Evolutionary conservation across 2,797 vertebrate species (phyloP).

Genomic region (Tympanoctomys barrerae): DNA sequence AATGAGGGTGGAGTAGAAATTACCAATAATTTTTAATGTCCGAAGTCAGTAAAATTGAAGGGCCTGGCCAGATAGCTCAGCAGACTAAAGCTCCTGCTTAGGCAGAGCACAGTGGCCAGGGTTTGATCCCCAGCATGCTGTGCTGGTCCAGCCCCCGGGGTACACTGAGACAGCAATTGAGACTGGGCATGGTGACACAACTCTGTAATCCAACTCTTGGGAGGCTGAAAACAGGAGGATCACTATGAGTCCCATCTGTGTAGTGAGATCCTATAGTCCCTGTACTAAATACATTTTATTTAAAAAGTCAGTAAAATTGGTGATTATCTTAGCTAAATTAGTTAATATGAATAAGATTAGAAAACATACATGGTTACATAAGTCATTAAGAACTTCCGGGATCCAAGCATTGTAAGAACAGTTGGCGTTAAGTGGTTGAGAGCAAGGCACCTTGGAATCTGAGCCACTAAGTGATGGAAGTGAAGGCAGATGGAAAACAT

Average conservation of each 20-base stretch:
- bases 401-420: not conserved
- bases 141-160: too few species aligned
- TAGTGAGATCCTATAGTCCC: too few species aligned
- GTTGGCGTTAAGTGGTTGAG: not conserved
- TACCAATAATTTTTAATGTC: not conserved
- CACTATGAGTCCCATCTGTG: too few species aligned
- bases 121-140: too few species aligned
- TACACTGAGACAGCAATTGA: too few species aligned
- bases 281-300: not conserved
- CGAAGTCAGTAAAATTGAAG: not conserved
- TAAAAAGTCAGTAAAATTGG: not conserved
- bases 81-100: too few species aligned
- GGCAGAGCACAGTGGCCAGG: too few species aligned
- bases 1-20: not conserved
- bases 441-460: not conserved
- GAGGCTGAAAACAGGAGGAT: too few species aligned
- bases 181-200: too few species aligned
- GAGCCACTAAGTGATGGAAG: not conserved
- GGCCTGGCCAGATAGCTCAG: too few species aligned
- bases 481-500: not conserved
- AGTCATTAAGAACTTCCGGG: not conserved
- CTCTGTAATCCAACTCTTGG: too few species aligned
- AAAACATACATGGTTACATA: not conserved
- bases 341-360: not conserved
- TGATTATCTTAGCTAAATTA: constrained; percentile 11